Evolutionary conservation across 2,888 invertebrate genomes (phyloP), one percentile per base, ranked within the genome.

Genomic region (Ferrisia virgata): DNA sequence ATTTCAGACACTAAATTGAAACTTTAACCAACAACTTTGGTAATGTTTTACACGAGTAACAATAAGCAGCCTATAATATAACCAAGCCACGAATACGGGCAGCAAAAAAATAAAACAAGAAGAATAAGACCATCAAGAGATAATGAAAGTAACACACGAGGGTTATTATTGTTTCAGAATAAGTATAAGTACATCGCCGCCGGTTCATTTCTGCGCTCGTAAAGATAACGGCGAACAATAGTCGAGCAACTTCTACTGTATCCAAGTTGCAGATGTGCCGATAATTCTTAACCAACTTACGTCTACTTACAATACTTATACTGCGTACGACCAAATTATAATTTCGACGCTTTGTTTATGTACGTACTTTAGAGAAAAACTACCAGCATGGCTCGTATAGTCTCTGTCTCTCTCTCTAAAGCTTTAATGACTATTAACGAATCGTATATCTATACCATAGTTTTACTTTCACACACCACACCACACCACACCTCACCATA

Each of bases 121-220:
- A 6, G 58, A 64, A n/a, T n/a, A n/a, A n/a, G n/a, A n/a, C n/a
- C n/a, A n/a, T n/a, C n/a, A n/a, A n/a, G n/a, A n/a, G 47, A n/a
- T 15, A 15, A 47, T 4, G 47, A 47, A 33, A 31, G 28, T 33
- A 72, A 72, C 33, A n/a, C 28, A n/a, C 15, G 15, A 72, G 72
- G 72, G 72, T 72, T 72, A 72, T 72, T 72, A 72, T 72, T 72
- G 72, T 72, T 33, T 58, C 72, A 72, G 72, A 33, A 72, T n/a
- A n/a, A n/a, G n/a, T n/a, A n/a, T n/a, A n/a, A n/a, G n/a, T n/a
- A n/a, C 15, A n/a, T 53, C 4, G 39, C 39, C 58, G 58, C 31
- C 25, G 33, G 72, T 72, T 72, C 33, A 72, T 72, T 72, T 72
- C 31, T 72, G 72, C 72, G 72, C 33, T 72, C 33, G n/a, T 33